Conservation (phyloP, 2,888 invertebrate genomes). For the Troglohyphantes excavatus region DNA sequence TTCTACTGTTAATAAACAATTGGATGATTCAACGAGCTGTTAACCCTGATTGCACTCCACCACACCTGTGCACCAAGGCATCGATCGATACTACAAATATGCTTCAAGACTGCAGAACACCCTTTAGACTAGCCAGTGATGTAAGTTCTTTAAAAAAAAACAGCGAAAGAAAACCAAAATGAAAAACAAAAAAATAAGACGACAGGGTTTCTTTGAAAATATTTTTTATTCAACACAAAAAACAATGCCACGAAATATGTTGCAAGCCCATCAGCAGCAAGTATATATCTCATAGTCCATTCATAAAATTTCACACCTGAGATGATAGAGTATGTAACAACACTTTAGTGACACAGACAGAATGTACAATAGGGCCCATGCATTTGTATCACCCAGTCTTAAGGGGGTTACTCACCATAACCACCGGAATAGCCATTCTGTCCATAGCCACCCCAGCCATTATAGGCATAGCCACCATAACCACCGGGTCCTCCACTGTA, state of each 20-base stretch:
- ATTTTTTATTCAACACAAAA: constrained; percentile 64
- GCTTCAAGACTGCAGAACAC: constrained; percentile 40
- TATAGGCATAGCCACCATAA: constrained; percentile 85
- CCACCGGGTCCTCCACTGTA: constrained; percentile 84
- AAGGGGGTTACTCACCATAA: constrained; percentile 66
- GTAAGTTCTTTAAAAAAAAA: neutral
- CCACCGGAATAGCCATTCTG: constrained; percentile 79
- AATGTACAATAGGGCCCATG: constrained; percentile 40
- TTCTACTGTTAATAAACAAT: no score
- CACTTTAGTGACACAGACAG: constrained; percentile 40
- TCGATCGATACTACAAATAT: no score
- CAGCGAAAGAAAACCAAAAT: neutral
- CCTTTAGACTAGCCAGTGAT: neutral
- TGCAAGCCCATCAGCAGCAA: constrained; percentile 33
- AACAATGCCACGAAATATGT: constrained; percentile 55
- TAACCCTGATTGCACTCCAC: no score
- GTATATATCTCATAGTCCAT: constrained; percentile 33
- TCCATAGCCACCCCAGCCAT: constrained; percentile 83
- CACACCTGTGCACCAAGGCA: no score
- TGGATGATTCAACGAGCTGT: no score
- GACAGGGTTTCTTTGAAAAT: constrained; percentile 28
- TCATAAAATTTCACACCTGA: constrained; percentile 64
- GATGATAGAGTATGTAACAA: constrained; percentile 23
- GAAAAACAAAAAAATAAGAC: constrained; percentile 33
- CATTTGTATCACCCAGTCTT: constrained; percentile 22